Percentiles rank a stretch among this genome's conserved stretches.
Conservation (phyloP, 2,113 vertebrate genomes). For the Lycaon pictus region DNA sequence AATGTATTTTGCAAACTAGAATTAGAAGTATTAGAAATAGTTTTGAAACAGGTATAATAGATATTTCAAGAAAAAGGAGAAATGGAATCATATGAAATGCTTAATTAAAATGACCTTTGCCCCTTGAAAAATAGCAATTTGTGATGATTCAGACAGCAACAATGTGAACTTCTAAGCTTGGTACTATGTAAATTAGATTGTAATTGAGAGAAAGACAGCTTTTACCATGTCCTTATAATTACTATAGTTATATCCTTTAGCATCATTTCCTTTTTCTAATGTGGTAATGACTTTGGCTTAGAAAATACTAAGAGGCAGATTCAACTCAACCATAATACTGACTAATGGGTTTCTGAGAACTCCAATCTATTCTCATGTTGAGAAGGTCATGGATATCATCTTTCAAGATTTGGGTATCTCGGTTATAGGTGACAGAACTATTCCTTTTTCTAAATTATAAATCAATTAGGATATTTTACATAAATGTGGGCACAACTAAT, state of each 20-base stretch:
- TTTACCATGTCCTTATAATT: conserved; percentile 7
- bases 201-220: background rate
- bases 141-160: background rate
- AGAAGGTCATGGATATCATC: background rate
- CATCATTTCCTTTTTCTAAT: conserved; percentile 41
- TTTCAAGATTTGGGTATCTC: background rate
- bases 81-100: background rate
- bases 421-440: background rate
- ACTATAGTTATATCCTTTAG: conserved; percentile 14
- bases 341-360: background rate
- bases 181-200: background rate
- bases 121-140: background rate
- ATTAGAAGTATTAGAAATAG: background rate
- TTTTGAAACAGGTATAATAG: background rate
- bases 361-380: background rate
- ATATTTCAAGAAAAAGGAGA: background rate
- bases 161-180: background rate
- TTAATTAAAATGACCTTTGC: background rate
- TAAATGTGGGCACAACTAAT: background rate
- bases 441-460: background rate
- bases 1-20: background rate
- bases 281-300: background rate
- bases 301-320: conserved; percentile 17
- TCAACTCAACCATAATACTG: background rate
- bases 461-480: background rate